Evolutionary conservation across 2,888 invertebrate genomes (phyloP), one percentile per base, ranked within the genome.

Genomic region (Calameuta filiformis): DNA sequence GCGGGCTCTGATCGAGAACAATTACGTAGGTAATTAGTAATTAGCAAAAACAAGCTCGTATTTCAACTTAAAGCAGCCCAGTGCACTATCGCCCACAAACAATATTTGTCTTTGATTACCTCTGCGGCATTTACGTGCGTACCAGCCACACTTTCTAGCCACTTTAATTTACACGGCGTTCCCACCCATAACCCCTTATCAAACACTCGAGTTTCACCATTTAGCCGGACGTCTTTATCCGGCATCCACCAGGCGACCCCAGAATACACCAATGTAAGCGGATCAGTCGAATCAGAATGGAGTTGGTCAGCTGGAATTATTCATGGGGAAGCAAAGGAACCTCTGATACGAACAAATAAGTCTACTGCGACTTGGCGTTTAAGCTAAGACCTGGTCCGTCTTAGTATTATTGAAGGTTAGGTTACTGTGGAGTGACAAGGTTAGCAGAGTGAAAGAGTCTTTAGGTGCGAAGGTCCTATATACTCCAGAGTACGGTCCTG

Each of bases 21-120:
- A 75, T 77, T 80, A 75, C 75, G 69, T 76, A 77, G 82, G 85
- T 85, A 86, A 87, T 85, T 84, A 84, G 80, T 84, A 85, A 88
- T 88, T 85, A 87, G 82, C 77, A 80, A 82, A 83, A 80, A 82
- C 83, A 87, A 85, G 83, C 83, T 85, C 81, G 80, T 83, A 84
- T 82, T 82, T 83, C 81, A 84, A 75, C 81, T 81, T 82, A 81
- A 84, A 80, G 80, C 82, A 81, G 76, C 82, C 80, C 81, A 80
- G 80, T 31, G 31, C 71, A 31, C 31, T 71, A 71, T 71, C 79
- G 69, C 73, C 80, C 79, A 82, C 68, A 82, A 84, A 85, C 86
- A 85, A 85, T 87, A 86, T 87, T 87, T 88, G 84, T 84, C 85
- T 87, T 86, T 87, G 86, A 88, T 88, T 87, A 88, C 84, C 83